Base-by-base conservation (phyloP, 2,113 vertebrate genomes). In the Caranx ignobilis region DNA sequence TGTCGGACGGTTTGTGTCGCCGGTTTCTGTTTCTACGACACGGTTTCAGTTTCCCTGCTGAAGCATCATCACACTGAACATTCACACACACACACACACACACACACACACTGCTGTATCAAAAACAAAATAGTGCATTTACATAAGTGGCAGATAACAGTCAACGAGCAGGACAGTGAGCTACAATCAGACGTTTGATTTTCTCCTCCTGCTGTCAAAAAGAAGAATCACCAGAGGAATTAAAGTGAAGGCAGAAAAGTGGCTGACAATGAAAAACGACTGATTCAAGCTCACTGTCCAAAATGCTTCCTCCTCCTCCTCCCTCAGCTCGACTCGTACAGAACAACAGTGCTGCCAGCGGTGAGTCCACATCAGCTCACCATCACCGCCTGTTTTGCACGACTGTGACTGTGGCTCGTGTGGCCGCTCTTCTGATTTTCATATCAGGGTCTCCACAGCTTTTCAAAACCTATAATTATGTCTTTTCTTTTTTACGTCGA, bases 51-150 rank as follows among this genome's bases (percentile, higher is more conserved):
- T 54, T 67, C 70, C 47, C 64, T 45, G 73, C 65, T 50, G 47
- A 52, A 3, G 13, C 54, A 11, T 52, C 65, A 18, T 67, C 32
- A 56, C 11, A n/a, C 48, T 66, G 7, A 54, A 81, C 68, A 11
- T 70, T 62, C 69, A 75, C 81, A 82, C 39, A 81, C 50, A 43
- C 41, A 43, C 41, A 43, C 41, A 43, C 41, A 50, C 48, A 50
- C 16, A 54, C 39, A 10, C 70, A 75, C 62, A 0, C 5, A 26
- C 39, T 7, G 3, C 56, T 59, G 35, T 10, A 70, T 61, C 41
- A 71, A 65, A 83, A 68, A 81, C 55, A 64, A 3, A 5, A 76
- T 41, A 92, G 88, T 86, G 81, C 78, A 87, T 79, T 68, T 65
- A 74, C 37, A 87, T 52, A 63, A 60, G 81, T 18, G 32, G 19